phyloP scores from a whole-genome alignment of 2,888 invertebrate species.

The Tetrapedia diversipes region DNA sequence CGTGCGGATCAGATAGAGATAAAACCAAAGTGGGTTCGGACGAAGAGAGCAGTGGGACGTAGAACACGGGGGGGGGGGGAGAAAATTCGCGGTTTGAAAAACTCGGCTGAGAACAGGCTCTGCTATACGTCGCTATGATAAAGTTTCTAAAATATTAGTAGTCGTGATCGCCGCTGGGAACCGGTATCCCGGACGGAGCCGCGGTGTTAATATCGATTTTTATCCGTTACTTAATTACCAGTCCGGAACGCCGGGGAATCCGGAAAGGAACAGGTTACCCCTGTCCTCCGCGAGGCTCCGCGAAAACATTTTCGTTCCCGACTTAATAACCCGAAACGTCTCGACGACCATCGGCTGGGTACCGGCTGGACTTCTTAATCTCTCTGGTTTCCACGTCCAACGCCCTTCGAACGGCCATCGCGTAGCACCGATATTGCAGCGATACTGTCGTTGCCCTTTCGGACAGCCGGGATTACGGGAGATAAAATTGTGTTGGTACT shows the following conservation, averaged over 20 bases:
- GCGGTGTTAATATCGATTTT: constrained; percentile 58
- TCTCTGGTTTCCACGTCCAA: constrained; percentile 50
- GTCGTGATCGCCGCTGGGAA: constrained; percentile 21
- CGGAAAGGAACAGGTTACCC: constrained; percentile 56
- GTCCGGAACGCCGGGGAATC: constrained; percentile 39
- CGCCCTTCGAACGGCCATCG: constrained; percentile 42
- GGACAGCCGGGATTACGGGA: constrained; percentile 18
- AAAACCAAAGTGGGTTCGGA: not conserved
- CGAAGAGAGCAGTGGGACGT: not conserved
- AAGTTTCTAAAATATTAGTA: constrained; percentile 55
- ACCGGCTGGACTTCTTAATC: constrained; percentile 58
- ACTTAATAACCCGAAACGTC: constrained; percentile 57
- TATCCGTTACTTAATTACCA: constrained; percentile 66
- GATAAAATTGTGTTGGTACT: constrained; percentile 24
- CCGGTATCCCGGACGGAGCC: constrained; percentile 45
- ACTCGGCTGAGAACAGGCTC: not conserved
- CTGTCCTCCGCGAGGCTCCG: not conserved
- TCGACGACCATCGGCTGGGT: constrained; percentile 24
- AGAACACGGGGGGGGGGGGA: not conserved
- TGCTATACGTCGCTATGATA: constrained; percentile 39
- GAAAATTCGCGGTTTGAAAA: constrained; percentile 8
- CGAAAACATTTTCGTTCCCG: constrained; percentile 18
- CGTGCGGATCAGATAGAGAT: constrained; percentile 19
- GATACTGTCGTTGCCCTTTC: constrained; percentile 18
- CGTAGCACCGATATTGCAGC: constrained; percentile 17